A percentile compares a stretch with the other conserved stretches of the same genome.
These are phyloP conservation scores for Scaptomyza caliginosa DNA, from an alignment of 2,888 invertebrate species.

Conservation along the genomic window DNA sequence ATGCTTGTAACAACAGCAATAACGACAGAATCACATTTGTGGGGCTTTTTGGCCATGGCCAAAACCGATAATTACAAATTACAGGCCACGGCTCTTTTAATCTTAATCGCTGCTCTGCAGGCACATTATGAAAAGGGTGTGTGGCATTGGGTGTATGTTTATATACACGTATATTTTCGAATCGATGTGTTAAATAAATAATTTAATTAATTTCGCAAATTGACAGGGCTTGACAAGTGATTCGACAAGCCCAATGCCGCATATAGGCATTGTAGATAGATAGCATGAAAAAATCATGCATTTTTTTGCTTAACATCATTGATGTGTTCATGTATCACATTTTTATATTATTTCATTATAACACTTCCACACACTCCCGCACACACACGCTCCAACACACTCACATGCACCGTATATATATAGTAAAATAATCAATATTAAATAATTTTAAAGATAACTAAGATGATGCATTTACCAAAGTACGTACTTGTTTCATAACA, in stretches of 20 bases:
- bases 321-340: conserved; percentile 15
- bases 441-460: conserved; percentile 20
- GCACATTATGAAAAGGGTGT: conserved; percentile 1
- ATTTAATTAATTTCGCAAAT: conserved; percentile 73
- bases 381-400: not conserved
- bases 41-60: conserved; percentile 21
- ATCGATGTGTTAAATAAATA: conserved; percentile 68
- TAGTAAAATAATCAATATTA: not conserved
- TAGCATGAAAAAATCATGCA: conserved; percentile 36
- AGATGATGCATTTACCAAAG: conserved; percentile 21
- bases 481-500: conserved; percentile 1
- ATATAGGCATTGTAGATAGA: conserved; percentile 23
- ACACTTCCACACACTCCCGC: not conserved
- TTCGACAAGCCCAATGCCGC: conserved; percentile 32
- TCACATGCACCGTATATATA: conserved; percentile 26
- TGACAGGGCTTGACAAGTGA: conserved; percentile 56
- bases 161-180: not conserved
- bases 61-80: conserved; percentile 45
- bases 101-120: conserved; percentile 17
- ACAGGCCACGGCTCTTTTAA: conserved; percentile 2
- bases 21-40: conserved; percentile 28
- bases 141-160: not conserved
- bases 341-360: conserved; percentile 3
- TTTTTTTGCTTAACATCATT: conserved; percentile 19
- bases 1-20: conserved; percentile 30